Evolutionary conservation across 2,113 vertebrate genomes (phyloP).

Genomic region (Carlito syrichta): DNA sequence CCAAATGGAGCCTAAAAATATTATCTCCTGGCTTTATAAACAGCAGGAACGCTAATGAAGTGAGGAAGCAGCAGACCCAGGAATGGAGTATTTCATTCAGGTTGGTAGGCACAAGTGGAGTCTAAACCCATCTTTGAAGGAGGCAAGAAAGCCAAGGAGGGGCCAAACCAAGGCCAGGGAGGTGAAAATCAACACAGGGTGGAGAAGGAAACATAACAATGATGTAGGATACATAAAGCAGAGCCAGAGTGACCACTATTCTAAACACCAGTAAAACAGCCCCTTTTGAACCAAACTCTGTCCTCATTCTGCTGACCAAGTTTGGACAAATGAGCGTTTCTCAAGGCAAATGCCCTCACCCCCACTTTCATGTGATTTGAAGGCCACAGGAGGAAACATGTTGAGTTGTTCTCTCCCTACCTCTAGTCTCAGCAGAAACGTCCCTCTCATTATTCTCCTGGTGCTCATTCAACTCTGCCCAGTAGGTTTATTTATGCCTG

Average conservation of each 20-base stretch:
- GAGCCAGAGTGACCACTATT: slow-evolving; percentile 41
- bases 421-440: background rate
- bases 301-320: background rate
- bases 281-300: background rate
- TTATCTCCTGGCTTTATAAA: slow-evolving; percentile 87
- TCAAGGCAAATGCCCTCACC: background rate
- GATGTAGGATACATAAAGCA: slow-evolving; percentile 64
- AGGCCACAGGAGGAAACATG: background rate
- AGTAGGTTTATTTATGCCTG: accelerated
- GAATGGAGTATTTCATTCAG: slow-evolving; percentile 61
- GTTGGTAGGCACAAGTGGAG: slow-evolving; percentile 56
- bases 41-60: slow-evolving; percentile 83
- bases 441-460: background rate
- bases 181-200: slow-evolving; percentile 3
- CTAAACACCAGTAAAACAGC: slow-evolving; percentile 61
- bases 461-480: background rate
- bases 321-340: slow-evolving; percentile 3
- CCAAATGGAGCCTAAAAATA: slow-evolving; percentile 86
- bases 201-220: slow-evolving; percentile 50
- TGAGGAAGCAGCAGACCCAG: slow-evolving; percentile 65
- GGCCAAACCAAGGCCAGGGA: background rate
- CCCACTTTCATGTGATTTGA: background rate
- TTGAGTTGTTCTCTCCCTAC: background rate
- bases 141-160: background rate
- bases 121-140: background rate